Evolutionary conservation across 2,113 vertebrate species (phyloP), one percentile per base, ranked within the genome.

Genomic region (Eurystomus gularis): DNA sequence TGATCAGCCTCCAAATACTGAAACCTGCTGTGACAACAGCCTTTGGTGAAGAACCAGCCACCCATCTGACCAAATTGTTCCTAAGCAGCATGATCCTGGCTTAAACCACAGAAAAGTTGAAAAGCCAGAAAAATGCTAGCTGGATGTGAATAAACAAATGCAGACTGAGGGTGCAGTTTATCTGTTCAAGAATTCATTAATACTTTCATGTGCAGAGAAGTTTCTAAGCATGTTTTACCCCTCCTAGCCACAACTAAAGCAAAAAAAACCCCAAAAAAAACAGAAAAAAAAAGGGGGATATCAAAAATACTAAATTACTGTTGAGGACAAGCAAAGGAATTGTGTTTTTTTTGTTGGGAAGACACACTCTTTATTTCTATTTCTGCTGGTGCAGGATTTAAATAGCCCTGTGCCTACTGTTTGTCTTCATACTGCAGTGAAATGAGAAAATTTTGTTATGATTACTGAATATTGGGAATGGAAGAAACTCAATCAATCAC

Each of bases 351-450:
- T 94, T 57, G 17, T 66, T 84, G 94, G 83, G 82, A 96, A 96
- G 73, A 96, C n/a, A 94, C 8, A 0, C 1, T 48, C 14, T 61
- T n/a, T n/a, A n/a, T n/a, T n/a, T n/a, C n/a, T 73, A 94, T 94
- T 95, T 96, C 49, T 97, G 75, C 76, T 93, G 89, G 35, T 82
- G 44, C 20, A 90, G 18, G 35, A 65, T 51, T 93, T 91, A 75
- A 65, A 73, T 69, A 85, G 48, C 60, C 46, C 68, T 76, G 17
- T 68, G 57, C 24, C 14, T 82, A 54, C 52, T 82, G 31, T 93
- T 96, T 95, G 73, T 82, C 79, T 93, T 95, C 61, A 93, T 60
- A 84, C 28, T 68, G 70, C 39, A 66, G 24, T 49, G 55, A 94
- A 88, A 79, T 80, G 62, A 95, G 82, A 70, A 94, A 73, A 62